Base-by-base conservation (phyloP, 2,797 vertebrate species). In the Hephaestus fuliginosus region DNA sequence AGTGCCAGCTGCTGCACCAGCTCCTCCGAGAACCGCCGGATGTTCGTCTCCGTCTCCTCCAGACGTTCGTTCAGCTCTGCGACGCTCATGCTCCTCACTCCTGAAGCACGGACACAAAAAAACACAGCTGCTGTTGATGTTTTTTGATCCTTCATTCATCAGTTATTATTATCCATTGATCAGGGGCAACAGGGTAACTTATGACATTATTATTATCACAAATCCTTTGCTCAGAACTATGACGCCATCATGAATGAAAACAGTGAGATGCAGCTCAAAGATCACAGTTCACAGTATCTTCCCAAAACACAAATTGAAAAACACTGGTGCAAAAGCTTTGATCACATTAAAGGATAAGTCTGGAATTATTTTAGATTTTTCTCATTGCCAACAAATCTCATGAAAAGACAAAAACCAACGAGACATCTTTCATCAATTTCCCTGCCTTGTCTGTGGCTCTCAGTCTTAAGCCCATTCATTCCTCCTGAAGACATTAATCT, bases 1-100 rank as follows among this genome's bases (percentile, higher is more conserved):
- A 97, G 91, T n/a, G 97, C 98, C 92, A 99, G 87, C 78, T 98
- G 97, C 91, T 96, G 97, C 14, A 99, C 96, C 84, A 99, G 95
- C 88, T 98, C 98, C 90, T 99, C 98, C 0, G 98, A 99, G 82
- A 96, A 96, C 81, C 96, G 95, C 80, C 96, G 95, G 88, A 98
- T 97, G 83, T 96, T 93, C 0, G 88, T 87, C 94, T 99, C 97
- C 18, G 96, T 96, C 86, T 97, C 97, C 90, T 97, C 97, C 88
- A 99, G 92, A 18, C 95, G 89, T 82, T 97, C 96, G 33, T 96
- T 97, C 94, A 99, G 93, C 83, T 96, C 96, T 0, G 95, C 93
- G 0, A 95, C 91, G 0, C 95, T 95, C 66, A 97, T 91, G 53
- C 89, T 89, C 87, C 95, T 96, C 77, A 98, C 92, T 72, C 95